Evolutionary conservation across 1,140 invertebrate genomes (phyloP).

Genomic region (Tetranychus cinnabarinus): DNA sequence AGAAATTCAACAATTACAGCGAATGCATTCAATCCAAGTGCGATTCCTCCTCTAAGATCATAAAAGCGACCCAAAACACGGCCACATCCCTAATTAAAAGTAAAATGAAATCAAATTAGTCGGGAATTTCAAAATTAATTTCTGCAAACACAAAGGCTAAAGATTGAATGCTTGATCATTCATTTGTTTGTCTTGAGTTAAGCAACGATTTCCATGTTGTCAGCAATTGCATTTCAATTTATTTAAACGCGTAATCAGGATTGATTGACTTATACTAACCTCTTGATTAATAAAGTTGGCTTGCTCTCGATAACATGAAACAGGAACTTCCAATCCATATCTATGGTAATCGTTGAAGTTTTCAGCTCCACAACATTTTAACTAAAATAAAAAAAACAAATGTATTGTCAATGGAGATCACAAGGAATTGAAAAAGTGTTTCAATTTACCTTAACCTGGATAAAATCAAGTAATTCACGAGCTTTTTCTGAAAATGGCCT

Average conservation of each 20-base stretch:
- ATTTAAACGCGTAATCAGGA: too few species aligned
- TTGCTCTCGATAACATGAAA: constrained; percentile 5
- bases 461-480: constrained; percentile 7
- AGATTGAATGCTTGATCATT: background rate
- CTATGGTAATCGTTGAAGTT: constrained; percentile 9
- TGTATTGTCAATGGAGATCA: background rate
- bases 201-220: background rate
- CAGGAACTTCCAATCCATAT: constrained; percentile 9
- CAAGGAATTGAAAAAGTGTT: too few species aligned
- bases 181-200: background rate
- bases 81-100: constrained; percentile 6
- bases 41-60: constrained; percentile 7
- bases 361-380: constrained; percentile 9
- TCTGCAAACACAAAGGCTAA: background rate
- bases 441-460: constrained; percentile 9
- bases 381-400: background rate
- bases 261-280: background rate
- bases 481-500: constrained; percentile 3
- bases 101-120: background rate
- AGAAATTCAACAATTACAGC: background rate
- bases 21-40: constrained; percentile 2
- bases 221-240: too few species aligned
- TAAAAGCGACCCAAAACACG: constrained; percentile 5
- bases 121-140: background rate
- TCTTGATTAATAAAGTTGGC: constrained; percentile 9